Evolutionary conservation across 2,888 invertebrate genomes (phyloP).

Genomic region (Leptinotarsa peninsularis): DNA sequence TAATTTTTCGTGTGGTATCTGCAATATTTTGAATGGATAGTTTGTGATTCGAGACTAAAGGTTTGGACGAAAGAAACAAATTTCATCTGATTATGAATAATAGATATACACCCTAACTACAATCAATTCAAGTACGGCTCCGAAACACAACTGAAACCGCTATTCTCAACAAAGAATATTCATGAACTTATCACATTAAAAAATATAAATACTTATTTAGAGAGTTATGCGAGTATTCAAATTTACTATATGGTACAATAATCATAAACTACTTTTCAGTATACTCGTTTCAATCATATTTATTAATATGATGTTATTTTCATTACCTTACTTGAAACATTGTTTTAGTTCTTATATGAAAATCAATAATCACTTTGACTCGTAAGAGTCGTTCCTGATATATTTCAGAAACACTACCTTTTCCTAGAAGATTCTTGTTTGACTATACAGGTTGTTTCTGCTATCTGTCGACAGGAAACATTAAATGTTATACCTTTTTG

Average conservation of each 20-base stretch:
- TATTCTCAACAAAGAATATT: neutral
- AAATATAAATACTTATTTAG: constrained; percentile 3
- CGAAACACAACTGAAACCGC: neutral
- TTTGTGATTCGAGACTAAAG: too few relatives aligned
- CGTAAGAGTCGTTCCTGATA: neutral
- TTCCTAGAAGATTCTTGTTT: neutral
- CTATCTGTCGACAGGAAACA: neutral
- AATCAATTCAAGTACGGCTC: neutral
- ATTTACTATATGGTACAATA: neutral
- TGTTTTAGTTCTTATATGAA: neutral
- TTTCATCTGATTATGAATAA: too few relatives aligned
- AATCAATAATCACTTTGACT: neutral
- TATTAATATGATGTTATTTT: neutral
- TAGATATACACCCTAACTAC: too few relatives aligned
- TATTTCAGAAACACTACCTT: neutral
- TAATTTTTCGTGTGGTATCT: too few relatives aligned
- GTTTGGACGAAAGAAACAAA: too few relatives aligned
- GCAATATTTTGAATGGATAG: too few relatives aligned
- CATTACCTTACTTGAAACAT: neutral
- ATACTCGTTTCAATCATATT: constrained; percentile 1
- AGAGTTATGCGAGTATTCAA: constrained; percentile 17
- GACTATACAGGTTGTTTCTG: neutral
- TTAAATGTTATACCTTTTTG: too few relatives aligned
- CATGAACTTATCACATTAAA: constrained; percentile 1
- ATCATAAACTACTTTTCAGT: constrained; percentile 1